phyloP scores from a whole-genome alignment of 2,113 vertebrate genomes.

The Phylloscopus trochiloides region DNA sequence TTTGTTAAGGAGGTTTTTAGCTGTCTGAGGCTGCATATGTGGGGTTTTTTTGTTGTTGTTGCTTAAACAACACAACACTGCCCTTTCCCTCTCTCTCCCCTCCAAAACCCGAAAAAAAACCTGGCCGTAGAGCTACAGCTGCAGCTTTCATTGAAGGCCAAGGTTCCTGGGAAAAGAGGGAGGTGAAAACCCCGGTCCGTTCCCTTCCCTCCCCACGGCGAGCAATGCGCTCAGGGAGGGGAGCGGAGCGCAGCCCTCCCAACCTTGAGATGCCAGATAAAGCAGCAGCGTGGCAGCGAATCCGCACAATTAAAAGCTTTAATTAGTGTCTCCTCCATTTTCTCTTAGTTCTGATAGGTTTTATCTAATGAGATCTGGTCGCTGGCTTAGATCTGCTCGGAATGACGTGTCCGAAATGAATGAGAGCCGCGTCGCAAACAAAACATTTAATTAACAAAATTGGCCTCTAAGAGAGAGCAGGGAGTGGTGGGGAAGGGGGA shows the following conservation, averaged over 20 bases:
- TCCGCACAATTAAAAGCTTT: conserved; percentile 99
- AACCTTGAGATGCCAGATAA: conserved; percentile 91
- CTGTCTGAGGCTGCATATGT: background rate
- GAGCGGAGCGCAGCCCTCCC: conserved; percentile 59
- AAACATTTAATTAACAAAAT: conserved; percentile 99
- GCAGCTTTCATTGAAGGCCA: background rate
- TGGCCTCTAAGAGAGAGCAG: conserved; percentile 90
- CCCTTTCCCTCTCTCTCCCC: background rate
- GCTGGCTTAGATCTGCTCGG: conserved; percentile 96
- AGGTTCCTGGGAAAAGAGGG: background rate
- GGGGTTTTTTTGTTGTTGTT: background rate
- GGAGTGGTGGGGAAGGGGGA: conserved; percentile 55
- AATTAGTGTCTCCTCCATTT: conserved; percentile 99
- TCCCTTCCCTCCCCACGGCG: background rate
- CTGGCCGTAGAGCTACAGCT: background rate
- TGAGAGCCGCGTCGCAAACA: conserved; percentile 99
- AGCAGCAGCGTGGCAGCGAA: conserved; percentile 91
- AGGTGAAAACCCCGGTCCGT: background rate
- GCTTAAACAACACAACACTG: background rate
- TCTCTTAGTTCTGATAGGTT: conserved; percentile 98
- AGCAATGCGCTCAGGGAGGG: conserved; percentile 10
- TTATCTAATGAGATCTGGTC: conserved; percentile 99
- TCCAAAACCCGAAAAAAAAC: background rate
- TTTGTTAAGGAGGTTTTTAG: conserved; percentile 43
- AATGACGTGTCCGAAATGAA: conserved; percentile 99